Evolutionary conservation across 2,113 vertebrate genomes (phyloP), one percentile per base, ranked within the genome.

Genomic region (Labrus mixtus): DNA sequence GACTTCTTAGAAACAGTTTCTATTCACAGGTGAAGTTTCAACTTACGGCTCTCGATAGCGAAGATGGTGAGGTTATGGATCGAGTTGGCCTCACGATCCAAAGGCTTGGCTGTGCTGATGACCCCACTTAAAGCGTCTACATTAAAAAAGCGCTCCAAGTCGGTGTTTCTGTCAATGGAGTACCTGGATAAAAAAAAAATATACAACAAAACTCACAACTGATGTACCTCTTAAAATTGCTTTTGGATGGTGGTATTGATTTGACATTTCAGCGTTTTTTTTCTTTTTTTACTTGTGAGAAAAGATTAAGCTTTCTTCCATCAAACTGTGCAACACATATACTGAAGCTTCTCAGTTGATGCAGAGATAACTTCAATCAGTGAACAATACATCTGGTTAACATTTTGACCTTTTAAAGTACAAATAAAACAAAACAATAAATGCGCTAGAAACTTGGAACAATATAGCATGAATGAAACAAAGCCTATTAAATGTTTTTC

Each of bases 21-120:
- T 17, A 2, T 48, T 48, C 17, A 11, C 22, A 16, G 23, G 0
- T 3, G 1, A 16, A 8, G 1, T 46, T 51, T 45, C 16, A 50
- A 97, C 98, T 97, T 92, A 99, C 98, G 95, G 81, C 94, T 99
- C 87, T 99, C 97, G 74, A 97, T 98, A n/a, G 96, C 97, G 15
- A 98, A 92, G 81, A 99, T 95, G 59, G 97, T 98, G 90, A 99
- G 97, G 66, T 99, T 99, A 81, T 99, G 98, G 68, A 97, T 73
- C 0, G 96, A 95, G 76, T 96, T 98, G 43, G 95, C 96, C 88
- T 99, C 98, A 54, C 97, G 94, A 91, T 99, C 98, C 92, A 99
- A 94, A 64, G 91, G 87, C 59, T 97, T 98, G 71, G 98, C 98
- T 0, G 96, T 97, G 86, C 96, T 98, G 87, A 99, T 97, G 83